phyloP scores from a whole-genome alignment of 2,797 vertebrate species.

The Iguana delicatissima region DNA sequence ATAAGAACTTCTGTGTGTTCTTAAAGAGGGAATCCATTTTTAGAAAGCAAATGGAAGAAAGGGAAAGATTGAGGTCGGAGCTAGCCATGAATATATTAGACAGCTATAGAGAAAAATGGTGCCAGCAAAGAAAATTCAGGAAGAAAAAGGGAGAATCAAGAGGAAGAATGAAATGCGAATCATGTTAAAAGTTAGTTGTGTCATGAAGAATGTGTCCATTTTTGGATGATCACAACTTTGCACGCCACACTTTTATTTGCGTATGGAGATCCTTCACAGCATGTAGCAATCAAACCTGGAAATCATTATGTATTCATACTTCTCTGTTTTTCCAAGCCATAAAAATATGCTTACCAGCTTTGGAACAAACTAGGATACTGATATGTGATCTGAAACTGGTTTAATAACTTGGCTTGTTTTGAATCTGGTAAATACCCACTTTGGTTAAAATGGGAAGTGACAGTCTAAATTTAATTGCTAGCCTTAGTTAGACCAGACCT shows the following conservation, averaged over 20 bases:
- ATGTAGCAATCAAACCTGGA: too few relatives aligned
- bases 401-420: background rate
- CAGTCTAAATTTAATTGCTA: background rate
- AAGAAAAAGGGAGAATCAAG: background rate
- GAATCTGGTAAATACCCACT: background rate
- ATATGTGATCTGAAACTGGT: background rate
- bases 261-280: background rate
- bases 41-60: background rate
- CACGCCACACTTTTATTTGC: background rate
- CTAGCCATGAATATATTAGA: background rate
- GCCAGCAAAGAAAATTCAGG: background rate
- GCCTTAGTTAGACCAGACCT: too few relatives aligned
- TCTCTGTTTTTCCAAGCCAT: background rate
- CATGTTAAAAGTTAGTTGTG: background rate
- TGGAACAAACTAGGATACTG: background rate
- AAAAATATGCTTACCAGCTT: background rate
- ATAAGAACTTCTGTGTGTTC: background rate
- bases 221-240: background rate
- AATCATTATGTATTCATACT: background rate
- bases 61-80: background rate
- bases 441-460: background rate
- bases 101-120: background rate
- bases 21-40: background rate
- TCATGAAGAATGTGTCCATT: background rate
- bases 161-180: background rate